phyloP scores from a whole-genome alignment of 2,113 vertebrate genomes.

The Hemichromis elongatus region DNA sequence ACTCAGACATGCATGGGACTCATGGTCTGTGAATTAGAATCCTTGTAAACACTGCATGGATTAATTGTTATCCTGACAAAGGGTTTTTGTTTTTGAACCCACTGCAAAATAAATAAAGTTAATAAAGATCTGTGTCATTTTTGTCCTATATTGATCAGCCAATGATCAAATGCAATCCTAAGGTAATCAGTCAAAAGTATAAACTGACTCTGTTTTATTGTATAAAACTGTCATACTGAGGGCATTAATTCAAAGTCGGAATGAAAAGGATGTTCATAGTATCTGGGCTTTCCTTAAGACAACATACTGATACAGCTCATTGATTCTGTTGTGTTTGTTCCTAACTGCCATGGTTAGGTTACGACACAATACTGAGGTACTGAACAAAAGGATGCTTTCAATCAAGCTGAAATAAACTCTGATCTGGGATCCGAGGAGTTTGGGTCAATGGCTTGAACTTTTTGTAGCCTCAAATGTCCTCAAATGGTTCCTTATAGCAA shows the following conservation, averaged over 20 bases:
- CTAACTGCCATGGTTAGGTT: background rate
- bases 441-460: background rate
- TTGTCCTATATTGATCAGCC: background rate
- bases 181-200: background rate
- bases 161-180: background rate
- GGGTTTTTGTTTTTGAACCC: background rate
- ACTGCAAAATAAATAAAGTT: slow-evolving; percentile 15
- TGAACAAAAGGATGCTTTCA: background rate
- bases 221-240: background rate
- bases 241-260: background rate
- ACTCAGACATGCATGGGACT: background rate
- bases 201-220: background rate
- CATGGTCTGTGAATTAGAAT: background rate
- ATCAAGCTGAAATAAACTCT: background rate
- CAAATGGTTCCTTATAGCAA: background rate
- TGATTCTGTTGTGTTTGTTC: background rate
- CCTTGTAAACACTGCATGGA: slow-evolving; percentile 11
- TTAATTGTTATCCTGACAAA: slow-evolving; percentile 1
- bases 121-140: background rate
- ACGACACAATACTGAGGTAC: background rate
- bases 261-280: background rate
- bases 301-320: background rate
- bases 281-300: background rate
- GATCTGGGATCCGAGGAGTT: background rate
- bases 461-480: background rate